Percentiles rank a stretch among this genome's conserved stretches.
phyloP scores from a whole-genome alignment of 2,888 invertebrate species.

The Euplexia lucipara region DNA sequence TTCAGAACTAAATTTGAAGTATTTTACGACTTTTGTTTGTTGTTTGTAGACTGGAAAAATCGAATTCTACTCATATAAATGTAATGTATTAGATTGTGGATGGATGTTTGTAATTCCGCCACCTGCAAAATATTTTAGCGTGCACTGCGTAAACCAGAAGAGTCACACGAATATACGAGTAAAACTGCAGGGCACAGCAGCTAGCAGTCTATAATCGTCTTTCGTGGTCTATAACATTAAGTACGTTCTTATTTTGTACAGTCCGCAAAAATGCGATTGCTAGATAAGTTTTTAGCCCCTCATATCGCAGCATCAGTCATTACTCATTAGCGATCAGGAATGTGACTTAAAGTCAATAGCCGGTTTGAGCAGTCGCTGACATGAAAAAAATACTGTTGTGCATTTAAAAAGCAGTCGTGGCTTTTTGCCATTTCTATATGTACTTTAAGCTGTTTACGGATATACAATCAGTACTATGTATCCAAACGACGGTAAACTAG shows the following conservation, averaged over 20 bases:
- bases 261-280: conserved; percentile 24
- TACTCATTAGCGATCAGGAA: conserved; percentile 46
- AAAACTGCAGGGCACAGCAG: no score
- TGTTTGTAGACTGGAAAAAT: no score
- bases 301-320: conserved; percentile 27
- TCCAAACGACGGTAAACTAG: background rate
- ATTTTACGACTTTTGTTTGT: no score
- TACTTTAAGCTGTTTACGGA: background rate
- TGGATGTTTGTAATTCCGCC: no score
- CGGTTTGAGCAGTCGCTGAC: conserved; percentile 46
- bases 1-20: background rate
- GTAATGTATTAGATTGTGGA: no score
- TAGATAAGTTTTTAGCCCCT: conserved; percentile 14
- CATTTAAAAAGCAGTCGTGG: conserved; percentile 31
- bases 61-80: no score
- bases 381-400: conserved; percentile 38
- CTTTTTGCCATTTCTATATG: conserved; percentile 14
- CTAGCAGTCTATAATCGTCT: no score
- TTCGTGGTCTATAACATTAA: background rate
- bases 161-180: no score
- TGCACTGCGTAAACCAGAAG: no score
- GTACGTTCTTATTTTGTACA: conserved; percentile 12
- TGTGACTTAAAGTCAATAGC: conserved; percentile 50
- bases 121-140: no score
- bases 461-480: background rate